These are phyloP conservation scores for Acanthurus lineatus DNA, from an alignment of 2,797 vertebrate species.

Conservation along the genomic window DNA sequence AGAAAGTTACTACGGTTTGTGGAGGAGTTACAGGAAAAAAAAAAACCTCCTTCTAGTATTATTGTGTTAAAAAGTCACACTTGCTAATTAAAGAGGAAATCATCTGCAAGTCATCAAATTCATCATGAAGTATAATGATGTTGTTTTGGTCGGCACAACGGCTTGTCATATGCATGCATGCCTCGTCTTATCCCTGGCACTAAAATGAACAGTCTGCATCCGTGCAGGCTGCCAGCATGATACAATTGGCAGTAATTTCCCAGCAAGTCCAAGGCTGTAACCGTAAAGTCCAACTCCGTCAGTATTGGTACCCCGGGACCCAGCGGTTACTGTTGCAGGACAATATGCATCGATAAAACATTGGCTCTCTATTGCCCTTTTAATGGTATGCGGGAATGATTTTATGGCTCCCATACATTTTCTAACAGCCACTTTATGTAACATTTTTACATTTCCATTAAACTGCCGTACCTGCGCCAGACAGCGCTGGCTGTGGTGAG, in stretches of 20 bases:
- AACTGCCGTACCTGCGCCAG: slow-evolving; percentile 52
- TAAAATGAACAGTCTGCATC: slow-evolving; percentile 47
- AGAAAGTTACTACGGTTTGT: background rate
- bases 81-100: background rate
- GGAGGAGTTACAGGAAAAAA: no score
- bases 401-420: slow-evolving; percentile 76
- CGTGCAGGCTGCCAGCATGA: slow-evolving; percentile 7
- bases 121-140: slow-evolving; percentile 7
- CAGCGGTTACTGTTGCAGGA: slow-evolving; percentile 60
- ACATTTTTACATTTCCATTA: slow-evolving; percentile 76
- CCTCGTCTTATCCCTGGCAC: slow-evolving; percentile 15
- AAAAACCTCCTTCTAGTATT: background rate
- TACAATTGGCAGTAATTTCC: slow-evolving; percentile 48
- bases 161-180: slow-evolving; percentile 20
- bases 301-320: slow-evolving; percentile 45
- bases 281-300: slow-evolving; percentile 64
- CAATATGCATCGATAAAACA: slow-evolving; percentile 76
- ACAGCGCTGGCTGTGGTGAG: slow-evolving; percentile 54
- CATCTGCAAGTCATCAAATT: slow-evolving; percentile 24
- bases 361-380: slow-evolving; percentile 64
- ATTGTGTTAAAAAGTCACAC: background rate
- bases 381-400: slow-evolving; percentile 66
- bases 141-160: slow-evolving; percentile 16
- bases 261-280: slow-evolving; percentile 50
- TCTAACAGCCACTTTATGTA: slow-evolving; percentile 76